These are phyloP conservation scores for Anaspis maculata DNA, from an alignment of 2,888 invertebrate genomes.

Conservation along the genomic window DNA sequence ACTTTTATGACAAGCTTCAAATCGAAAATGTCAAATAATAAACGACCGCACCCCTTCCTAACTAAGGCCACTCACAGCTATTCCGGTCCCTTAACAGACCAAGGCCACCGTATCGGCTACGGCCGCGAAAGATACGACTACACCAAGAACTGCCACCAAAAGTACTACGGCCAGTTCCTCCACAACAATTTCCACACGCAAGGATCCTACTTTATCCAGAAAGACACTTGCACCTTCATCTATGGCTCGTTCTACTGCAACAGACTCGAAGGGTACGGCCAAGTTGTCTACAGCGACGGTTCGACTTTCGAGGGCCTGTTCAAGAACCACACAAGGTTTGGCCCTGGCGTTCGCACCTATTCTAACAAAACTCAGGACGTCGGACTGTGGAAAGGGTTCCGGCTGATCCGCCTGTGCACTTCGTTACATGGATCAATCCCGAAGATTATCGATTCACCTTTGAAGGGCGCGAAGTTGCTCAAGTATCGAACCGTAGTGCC, in stretches of 20 bases:
- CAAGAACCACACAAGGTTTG: conserved; percentile 46
- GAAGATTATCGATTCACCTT: conserved; percentile 22
- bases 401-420: conserved; percentile 41
- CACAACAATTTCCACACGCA: conserved; percentile 46
- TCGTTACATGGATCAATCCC: conserved; percentile 26
- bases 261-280: conserved; percentile 48
- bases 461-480: conserved; percentile 29
- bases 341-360: conserved; percentile 48
- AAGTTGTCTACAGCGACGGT: conserved; percentile 46
- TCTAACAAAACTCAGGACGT: conserved; percentile 44
- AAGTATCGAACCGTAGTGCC: conserved; percentile 31
- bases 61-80: conserved; percentile 4
- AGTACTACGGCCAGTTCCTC: conserved; percentile 42
- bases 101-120: conserved; percentile 3
- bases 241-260: conserved; percentile 48
- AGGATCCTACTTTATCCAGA: conserved; percentile 40
- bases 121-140: conserved; percentile 9
- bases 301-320: conserved; percentile 45
- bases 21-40: neutral
- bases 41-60: conserved; percentile 2
- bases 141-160: conserved; percentile 32
- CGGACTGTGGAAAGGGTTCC: conserved; percentile 48
- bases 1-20: no score
- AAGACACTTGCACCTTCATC: conserved; percentile 30
- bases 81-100: conserved; percentile 5